Evolutionary conservation across 2,113 vertebrate species (phyloP).

Genomic region (Hyla sarda): DNA sequence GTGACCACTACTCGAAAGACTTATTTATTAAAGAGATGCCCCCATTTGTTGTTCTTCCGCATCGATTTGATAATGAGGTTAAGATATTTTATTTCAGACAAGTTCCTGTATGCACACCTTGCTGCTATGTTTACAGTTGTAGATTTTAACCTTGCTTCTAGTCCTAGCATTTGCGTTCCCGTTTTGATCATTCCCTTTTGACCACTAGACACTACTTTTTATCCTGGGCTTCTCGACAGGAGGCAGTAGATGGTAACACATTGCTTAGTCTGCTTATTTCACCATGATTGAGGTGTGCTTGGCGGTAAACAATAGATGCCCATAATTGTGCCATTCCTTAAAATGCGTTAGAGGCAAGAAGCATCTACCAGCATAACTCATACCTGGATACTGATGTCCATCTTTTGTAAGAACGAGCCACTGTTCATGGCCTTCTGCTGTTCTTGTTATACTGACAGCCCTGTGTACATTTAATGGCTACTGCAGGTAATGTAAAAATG

Average conservation of each 20-base stretch:
- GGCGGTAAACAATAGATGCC: constrained; percentile 5
- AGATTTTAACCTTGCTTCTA: background rate
- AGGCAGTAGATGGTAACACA: background rate
- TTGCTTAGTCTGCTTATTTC: background rate
- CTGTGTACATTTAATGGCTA: too few species aligned
- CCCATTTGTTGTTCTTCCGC: background rate
- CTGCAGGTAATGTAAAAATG: too few species aligned
- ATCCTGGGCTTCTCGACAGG: background rate
- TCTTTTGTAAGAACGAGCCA: too few species aligned
- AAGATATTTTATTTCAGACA: background rate
- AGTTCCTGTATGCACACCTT: background rate
- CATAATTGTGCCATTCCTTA: background rate
- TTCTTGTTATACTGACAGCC: too few species aligned
- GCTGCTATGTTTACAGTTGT: background rate
- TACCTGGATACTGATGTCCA: background rate
- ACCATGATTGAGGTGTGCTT: background rate
- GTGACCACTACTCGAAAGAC: background rate
- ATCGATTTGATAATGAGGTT: background rate
- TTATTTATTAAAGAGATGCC: constrained; percentile 27
- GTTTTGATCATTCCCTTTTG: background rate
- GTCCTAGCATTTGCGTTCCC: background rate
- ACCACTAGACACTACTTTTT: background rate
- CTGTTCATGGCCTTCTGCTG: too few species aligned
- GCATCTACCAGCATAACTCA: background rate
- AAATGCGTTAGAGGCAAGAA: background rate